phyloP scores from a whole-genome alignment of 2,113 vertebrate genomes.

The Megaptera novaeangliae region DNA sequence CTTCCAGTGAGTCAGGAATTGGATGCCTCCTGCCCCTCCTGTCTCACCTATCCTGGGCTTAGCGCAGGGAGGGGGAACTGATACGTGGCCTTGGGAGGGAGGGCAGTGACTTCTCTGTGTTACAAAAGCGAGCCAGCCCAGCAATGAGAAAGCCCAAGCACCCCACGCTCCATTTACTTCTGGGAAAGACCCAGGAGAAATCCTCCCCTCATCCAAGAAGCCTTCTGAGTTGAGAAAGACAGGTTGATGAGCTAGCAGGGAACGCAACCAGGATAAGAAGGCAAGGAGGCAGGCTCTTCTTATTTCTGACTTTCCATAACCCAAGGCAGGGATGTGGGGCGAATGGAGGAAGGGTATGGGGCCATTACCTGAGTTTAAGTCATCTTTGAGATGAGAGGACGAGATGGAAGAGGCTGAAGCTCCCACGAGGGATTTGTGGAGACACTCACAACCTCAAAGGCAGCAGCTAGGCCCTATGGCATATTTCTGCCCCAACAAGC shows the following conservation, averaged over 20 bases:
- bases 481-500: background rate
- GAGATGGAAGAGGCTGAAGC: background rate
- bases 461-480: background rate
- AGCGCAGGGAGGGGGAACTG: no score
- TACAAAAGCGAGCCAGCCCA: rapidly evolving
- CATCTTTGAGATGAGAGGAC: background rate
- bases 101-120: background rate
- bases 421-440: background rate
- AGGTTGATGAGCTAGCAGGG: background rate
- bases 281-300: background rate
- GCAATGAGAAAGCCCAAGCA: background rate
- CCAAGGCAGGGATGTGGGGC: background rate
- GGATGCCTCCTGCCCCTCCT: background rate
- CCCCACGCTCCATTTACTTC: background rate
- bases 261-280: background rate
- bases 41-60: background rate
- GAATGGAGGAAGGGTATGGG: background rate
- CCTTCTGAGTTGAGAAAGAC: background rate
- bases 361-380: background rate
- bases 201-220: background rate
- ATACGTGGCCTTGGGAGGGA: background rate
- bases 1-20: background rate
- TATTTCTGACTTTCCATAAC: background rate
- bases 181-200: background rate
- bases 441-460: background rate